These are phyloP conservation scores for Pantelozetes paolii DNA, from an alignment of 2,888 invertebrate species.

Conservation along the genomic window DNA sequence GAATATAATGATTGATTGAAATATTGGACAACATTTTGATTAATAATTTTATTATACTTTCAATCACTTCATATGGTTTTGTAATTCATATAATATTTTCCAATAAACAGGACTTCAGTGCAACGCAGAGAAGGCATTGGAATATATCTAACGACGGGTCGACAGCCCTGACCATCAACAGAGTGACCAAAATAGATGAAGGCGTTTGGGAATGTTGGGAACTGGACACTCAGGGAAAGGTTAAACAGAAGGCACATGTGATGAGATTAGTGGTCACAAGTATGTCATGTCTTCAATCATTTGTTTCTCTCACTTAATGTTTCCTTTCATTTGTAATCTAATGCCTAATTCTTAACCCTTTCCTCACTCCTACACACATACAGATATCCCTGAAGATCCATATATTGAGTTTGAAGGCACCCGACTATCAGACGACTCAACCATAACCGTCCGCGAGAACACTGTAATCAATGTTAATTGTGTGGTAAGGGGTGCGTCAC, in stretches of 20 bases:
- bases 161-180: slow-evolving; percentile 46
- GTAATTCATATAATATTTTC: too few relatives aligned
- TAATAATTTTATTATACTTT: not conserved
- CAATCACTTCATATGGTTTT: too few relatives aligned
- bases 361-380: slow-evolving; percentile 52
- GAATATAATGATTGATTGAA: slow-evolving; percentile 19
- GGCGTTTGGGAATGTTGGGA: slow-evolving; percentile 50
- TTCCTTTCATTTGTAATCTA: not conserved
- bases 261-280: slow-evolving; percentile 47
- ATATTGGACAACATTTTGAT: slow-evolving; percentile 13
- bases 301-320: not conserved
- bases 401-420: slow-evolving; percentile 74
- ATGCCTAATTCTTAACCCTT: not conserved
- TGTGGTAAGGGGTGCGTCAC: slow-evolving; percentile 76
- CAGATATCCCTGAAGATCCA: slow-evolving; percentile 73
- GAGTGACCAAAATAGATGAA: slow-evolving; percentile 47
- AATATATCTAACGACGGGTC: slow-evolving; percentile 47
- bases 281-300: slow-evolving; percentile 43
- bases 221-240: slow-evolving; percentile 46
- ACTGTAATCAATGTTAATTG: slow-evolving; percentile 75
- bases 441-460: slow-evolving; percentile 74
- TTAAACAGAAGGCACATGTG: slow-evolving; percentile 46
- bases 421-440: slow-evolving; percentile 47
- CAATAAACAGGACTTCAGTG: slow-evolving; percentile 29
- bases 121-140: slow-evolving; percentile 47